phyloP scores from a whole-genome alignment of 2,797 vertebrate species.

The Limosa lapponica region DNA sequence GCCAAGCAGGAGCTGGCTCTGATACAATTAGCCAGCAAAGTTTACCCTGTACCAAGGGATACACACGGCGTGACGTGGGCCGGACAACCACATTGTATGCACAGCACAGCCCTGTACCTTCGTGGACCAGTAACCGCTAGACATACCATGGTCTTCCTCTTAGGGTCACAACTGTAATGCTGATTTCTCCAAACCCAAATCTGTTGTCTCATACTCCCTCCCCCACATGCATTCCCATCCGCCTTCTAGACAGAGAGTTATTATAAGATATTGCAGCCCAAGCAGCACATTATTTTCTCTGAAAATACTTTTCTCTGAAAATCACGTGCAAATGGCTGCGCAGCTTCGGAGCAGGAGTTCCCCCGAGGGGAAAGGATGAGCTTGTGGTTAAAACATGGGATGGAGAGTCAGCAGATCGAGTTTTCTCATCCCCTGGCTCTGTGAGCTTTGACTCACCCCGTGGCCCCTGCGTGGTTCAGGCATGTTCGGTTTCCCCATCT shows the following conservation, averaged over 20 bases:
- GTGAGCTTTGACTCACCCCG: background rate
- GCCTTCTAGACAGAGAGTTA: background rate
- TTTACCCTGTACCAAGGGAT: background rate
- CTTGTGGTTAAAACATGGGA: background rate
- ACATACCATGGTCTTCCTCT: background rate
- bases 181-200: background rate
- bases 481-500: background rate
- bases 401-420: background rate
- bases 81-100: accelerated
- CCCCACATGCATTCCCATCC: background rate
- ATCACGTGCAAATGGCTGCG: accelerated
- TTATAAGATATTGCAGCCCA: background rate
- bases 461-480: background rate
- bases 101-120: background rate
- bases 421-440: background rate
- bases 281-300: background rate
- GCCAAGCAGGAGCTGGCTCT: background rate
- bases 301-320: background rate
- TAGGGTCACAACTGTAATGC: background rate
- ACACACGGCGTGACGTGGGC: accelerated
- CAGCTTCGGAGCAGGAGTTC: background rate
- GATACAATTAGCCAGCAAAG: background rate
- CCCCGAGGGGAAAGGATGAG: background rate
- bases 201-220: background rate
- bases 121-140: background rate